Evolutionary conservation across 1,140 invertebrate genomes (phyloP), one percentile per base, ranked within the genome.

Genomic region (Metopolophium dirhodum): DNA sequence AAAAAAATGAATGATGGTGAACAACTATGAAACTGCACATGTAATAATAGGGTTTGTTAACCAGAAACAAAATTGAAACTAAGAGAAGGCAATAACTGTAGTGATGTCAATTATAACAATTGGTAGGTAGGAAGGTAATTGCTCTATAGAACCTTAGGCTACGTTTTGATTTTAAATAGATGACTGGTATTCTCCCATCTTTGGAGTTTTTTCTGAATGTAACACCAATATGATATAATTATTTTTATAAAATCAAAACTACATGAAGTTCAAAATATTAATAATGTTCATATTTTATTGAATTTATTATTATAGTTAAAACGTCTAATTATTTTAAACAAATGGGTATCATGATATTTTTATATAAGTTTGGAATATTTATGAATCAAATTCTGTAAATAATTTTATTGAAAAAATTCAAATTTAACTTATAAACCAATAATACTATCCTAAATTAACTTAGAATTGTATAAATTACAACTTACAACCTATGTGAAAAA

Each of bases 61-160:
- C 87, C n/a, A 89, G n/a, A 54, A 89, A 89, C 26, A 89, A 87
- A 89, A 89, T 89, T 89, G 49, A 54, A 89, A 89, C 87, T 37
- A 89, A 37, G 49, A 89, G 47, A 87, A 89, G 87, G 49, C n/a
- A 89, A 89, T 89, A 23, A 89, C 47, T 54, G 30, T 51, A 89
- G 49, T 89, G 22, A 54, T 89, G 47, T 54, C 20, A 89, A 89
- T 89, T 89, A 89, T 54, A 89, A 89, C n/a, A 89, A 54, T 89
- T 89, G 87, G 49, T 89, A 89, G 87, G 47, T 89, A 89, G 20
- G 7, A 35, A 89, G 20, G 49, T 89, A 54, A 37, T 89, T 35
- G 35, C 2, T 0, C 2, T 35, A 37, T 18, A 89, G 18, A 89
- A 89, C 49, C 87, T 37, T 37, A 89, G 87, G 87, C 8, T 54